Percentiles rank a stretch among this genome's conserved stretches.
Evolutionary conservation across 2,113 vertebrate species (phyloP).

Genomic region (Brevimyrus niger): DNA sequence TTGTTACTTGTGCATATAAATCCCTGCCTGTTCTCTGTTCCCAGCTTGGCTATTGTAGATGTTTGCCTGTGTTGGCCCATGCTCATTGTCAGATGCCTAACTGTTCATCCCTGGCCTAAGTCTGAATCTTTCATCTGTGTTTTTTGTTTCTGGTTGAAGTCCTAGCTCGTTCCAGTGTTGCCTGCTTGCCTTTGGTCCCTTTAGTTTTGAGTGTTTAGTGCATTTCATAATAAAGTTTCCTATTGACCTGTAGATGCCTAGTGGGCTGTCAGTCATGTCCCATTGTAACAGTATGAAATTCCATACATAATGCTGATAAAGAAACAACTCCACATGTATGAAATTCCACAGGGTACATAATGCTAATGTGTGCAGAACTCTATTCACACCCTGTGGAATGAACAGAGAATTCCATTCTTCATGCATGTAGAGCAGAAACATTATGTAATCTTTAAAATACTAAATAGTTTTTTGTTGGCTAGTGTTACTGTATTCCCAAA

Average conservation of each 20-base stretch:
- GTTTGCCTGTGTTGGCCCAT: neutral
- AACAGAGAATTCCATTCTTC: neutral
- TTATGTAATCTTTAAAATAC: neutral
- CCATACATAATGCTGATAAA: neutral
- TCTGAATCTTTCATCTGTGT: neutral
- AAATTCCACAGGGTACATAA: neutral
- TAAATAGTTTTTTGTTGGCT: neutral
- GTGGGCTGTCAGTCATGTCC: neutral
- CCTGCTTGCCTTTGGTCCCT: neutral
- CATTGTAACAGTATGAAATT: neutral
- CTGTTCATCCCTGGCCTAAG: neutral
- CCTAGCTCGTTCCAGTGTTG: neutral
- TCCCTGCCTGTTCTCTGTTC: neutral
- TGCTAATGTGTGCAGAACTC: neutral
- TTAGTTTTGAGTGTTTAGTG: neutral
- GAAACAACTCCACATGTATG: neutral
- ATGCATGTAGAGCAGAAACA: neutral
- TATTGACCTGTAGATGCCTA: neutral
- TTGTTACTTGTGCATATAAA: neutral
- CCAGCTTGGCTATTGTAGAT: neutral
- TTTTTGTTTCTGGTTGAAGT: neutral
- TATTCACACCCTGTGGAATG: neutral
- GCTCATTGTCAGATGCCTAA: neutral
- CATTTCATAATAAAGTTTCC: neutral
- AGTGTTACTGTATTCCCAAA: neutral